Evolutionary conservation across 2,888 invertebrate genomes (phyloP), one percentile per base, ranked within the genome.

Genomic region (Andrena dorsata): DNA sequence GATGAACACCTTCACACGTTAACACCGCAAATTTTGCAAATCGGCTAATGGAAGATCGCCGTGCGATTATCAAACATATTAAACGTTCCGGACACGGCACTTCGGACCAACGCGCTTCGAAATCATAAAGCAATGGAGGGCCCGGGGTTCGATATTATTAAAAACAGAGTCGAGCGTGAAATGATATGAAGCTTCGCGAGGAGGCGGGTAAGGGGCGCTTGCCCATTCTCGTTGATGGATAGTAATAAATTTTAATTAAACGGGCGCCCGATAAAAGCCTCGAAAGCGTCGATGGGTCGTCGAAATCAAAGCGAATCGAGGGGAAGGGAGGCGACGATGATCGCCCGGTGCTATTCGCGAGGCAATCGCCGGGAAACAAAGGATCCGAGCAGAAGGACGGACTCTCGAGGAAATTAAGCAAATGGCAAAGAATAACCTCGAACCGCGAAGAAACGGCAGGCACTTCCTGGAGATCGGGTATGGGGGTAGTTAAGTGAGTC

Each of bases 211-310:
- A n/a, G 6, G n/a, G 28, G 6, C 32, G 51, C 5, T 23, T 28
- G 10, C 0, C 20, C 47, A 8, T 61, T 30, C 32, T 23, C 66
- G 7, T 23, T 28, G 58, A 56, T 32, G 47, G 60, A 64, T 76
- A 23, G 81, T 72, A 82, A 82, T 82, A 81, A 82, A 81, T 82
- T 76, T 76, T 81, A 81, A 81, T 82, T 76, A 82, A 82, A 82
- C 69, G 81, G 41, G n/a, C 7, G 26, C 10, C 13, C 41, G 56
- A 70, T 75, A 71, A 80, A 82, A 51, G 71, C 66, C 53, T 41
- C 49, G 70, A 58, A 63, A 20, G 51, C 47, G 53, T 49, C 61
- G 72, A 51, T 30, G 23, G 65, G 8, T 26, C 32, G 69, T 60
- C 28, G 64, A 64, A 56, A 58, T 66, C 65, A 61, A 61, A 71